phyloP scores from a whole-genome alignment of 1,140 invertebrate species.

The Trichomalopsis sarcophagae region DNA sequence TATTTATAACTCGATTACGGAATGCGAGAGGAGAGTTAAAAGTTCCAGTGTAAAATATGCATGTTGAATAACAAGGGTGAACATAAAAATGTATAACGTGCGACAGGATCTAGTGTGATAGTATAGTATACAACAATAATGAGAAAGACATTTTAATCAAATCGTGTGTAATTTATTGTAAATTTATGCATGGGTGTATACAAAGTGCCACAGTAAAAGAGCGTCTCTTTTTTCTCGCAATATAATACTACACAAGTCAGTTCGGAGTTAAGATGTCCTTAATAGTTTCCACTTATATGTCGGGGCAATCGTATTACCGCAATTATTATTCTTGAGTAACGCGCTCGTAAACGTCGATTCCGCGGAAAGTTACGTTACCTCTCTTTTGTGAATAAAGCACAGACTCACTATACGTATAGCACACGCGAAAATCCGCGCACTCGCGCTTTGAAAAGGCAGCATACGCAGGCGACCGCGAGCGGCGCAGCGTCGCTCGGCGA shows the following conservation, averaged over 20 bases:
- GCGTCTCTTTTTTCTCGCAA: neutral
- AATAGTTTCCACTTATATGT: neutral
- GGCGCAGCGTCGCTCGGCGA: conserved; percentile 50
- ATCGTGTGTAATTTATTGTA: neutral
- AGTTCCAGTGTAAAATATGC: neutral
- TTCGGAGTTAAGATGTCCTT: neutral
- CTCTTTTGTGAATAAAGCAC: neutral
- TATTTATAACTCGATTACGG: conserved; percentile 33
- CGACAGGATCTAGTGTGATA: neutral
- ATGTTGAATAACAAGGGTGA: neutral
- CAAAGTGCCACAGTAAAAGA: neutral
- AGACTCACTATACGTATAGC: no score
- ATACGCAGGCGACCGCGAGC: conserved; percentile 31
- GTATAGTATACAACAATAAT: neutral
- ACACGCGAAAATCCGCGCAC: conserved; percentile 28
- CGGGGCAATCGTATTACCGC: no score
- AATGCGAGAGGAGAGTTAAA: neutral
- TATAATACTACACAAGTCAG: neutral
- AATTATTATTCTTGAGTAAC: no score
- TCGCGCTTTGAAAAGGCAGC: neutral
- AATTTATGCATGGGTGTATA: neutral
- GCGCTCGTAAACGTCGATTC: no score
- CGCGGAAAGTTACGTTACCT: no score
- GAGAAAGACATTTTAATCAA: neutral
- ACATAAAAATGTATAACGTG: neutral